Evolutionary conservation across 2,888 invertebrate genomes (phyloP).

Genomic region (Brenthis daphne): DNA sequence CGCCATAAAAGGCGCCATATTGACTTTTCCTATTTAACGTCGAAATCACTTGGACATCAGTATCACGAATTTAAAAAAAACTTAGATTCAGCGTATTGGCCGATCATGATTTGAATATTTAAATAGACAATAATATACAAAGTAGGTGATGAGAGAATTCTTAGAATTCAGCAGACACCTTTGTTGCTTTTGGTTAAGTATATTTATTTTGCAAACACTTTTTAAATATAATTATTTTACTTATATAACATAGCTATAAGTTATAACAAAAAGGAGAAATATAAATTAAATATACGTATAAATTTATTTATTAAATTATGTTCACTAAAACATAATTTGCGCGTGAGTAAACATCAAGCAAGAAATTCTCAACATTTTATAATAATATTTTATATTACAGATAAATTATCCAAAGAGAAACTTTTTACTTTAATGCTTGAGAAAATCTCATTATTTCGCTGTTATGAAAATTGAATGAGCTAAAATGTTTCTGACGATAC

Average conservation of each 20-base stretch:
- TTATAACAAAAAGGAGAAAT: too few species aligned
- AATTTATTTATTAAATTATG: too few species aligned
- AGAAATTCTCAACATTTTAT: too few species aligned
- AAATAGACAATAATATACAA: background rate
- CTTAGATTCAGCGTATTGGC: constrained; percentile 12
- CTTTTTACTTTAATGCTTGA: constrained; percentile 1
- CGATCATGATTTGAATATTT: constrained; percentile 26
- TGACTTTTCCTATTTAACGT: constrained; percentile 51
- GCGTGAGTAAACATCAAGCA: too few species aligned
- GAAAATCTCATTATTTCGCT: constrained; percentile 1
- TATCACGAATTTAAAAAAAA: constrained; percentile 34
- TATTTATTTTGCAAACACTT: background rate
- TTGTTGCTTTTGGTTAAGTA: background rate
- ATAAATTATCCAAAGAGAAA: background rate
- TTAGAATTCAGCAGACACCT: background rate
- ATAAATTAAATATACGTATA: too few species aligned
- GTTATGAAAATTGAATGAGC: constrained; percentile 8
- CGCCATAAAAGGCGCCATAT: constrained; percentile 57
- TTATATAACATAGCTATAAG: too few species aligned
- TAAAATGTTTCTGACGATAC: constrained; percentile 15
- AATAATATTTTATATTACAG: too few species aligned
- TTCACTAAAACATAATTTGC: too few species aligned
- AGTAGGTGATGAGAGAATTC: background rate
- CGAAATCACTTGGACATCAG: constrained; percentile 38
- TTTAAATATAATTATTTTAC: too few species aligned